Percentiles rank a stretch among this genome's conserved stretches.
These are phyloP conservation scores for Barypeithes pellucidus DNA, from an alignment of 2,888 invertebrate species.

Conservation along the genomic window DNA sequence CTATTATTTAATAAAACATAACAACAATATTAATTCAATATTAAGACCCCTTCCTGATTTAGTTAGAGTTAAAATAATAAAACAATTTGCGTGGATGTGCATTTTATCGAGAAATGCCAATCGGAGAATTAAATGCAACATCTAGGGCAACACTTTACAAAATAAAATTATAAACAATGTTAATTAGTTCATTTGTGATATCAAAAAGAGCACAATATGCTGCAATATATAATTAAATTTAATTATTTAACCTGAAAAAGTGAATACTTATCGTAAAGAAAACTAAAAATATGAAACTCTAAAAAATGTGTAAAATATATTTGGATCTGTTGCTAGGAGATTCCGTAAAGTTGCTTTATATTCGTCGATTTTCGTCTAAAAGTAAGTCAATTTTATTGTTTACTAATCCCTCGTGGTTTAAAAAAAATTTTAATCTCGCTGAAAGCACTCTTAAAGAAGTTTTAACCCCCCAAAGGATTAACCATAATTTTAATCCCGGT, in stretches of 20 bases:
- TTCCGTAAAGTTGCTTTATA: conserved; percentile 11
- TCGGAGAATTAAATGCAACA: conserved; percentile 13
- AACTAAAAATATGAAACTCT: not conserved
- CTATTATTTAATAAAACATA: too few relatives aligned
- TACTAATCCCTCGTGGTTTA: too few relatives aligned
- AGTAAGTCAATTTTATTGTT: conserved; percentile 10
- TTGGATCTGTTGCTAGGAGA: conserved; percentile 38
- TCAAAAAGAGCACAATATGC: not conserved
- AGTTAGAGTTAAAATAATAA: too few relatives aligned
- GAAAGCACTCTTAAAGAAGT: too few relatives aligned
- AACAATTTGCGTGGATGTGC: not conserved
- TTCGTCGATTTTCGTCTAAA: conserved; percentile 3
- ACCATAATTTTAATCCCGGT: too few relatives aligned
- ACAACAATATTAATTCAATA: too few relatives aligned
- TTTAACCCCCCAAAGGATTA: too few relatives aligned
- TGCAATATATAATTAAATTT: not conserved
- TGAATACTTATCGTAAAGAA: not conserved
- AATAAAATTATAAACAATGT: not conserved
- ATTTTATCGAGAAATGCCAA: conserved; percentile 42
- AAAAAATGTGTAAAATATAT: conserved; percentile 43
- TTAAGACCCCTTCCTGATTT: too few relatives aligned
- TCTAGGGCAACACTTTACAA: conserved; percentile 22
- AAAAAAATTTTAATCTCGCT: too few relatives aligned
- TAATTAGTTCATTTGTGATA: conserved; percentile 22
- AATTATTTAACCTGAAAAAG: not conserved